These are phyloP conservation scores for Paralichthys olivaceus DNA, from an alignment of 2,113 vertebrate genomes.

Conservation along the genomic window DNA sequence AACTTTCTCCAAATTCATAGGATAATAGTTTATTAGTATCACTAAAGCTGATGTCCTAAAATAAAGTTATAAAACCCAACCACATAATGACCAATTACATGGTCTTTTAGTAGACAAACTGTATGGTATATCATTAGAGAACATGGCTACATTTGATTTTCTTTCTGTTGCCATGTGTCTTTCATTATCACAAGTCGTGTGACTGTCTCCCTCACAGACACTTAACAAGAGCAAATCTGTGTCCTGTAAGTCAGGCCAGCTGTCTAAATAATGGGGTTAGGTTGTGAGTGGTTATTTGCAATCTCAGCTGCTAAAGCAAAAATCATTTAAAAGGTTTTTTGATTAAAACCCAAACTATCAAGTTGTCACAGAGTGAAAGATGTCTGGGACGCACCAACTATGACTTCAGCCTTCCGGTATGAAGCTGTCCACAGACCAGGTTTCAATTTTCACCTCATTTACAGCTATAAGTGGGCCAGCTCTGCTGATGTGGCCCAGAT, in stretches of 20 bases:
- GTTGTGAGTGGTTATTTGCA: not conserved
- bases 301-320: not conserved
- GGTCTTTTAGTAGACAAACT: not conserved
- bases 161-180: not conserved
- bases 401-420: not conserved
- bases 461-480: conserved; percentile 14
- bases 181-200: conserved; percentile 12
- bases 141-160: not conserved
- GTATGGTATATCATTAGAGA: not conserved
- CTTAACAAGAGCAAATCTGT: not conserved
- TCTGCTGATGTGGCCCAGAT: conserved; percentile 38
- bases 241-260: conserved; percentile 19
- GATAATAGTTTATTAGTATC: too few species aligned
- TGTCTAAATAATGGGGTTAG: conserved; percentile 1
- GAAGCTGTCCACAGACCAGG: not conserved
- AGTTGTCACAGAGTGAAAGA: conserved; percentile 20
- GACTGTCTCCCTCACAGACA: not conserved
- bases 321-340: conserved; percentile 32
- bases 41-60: too few species aligned
- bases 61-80: too few species aligned
- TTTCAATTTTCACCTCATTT: conserved; percentile 58
- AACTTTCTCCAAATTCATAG: too few species aligned
- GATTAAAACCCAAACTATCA: conserved; percentile 39
- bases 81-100: too few species aligned
- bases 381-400: not conserved